phyloP scores from a whole-genome alignment of 2,113 vertebrate species.

The Fulica atra region DNA sequence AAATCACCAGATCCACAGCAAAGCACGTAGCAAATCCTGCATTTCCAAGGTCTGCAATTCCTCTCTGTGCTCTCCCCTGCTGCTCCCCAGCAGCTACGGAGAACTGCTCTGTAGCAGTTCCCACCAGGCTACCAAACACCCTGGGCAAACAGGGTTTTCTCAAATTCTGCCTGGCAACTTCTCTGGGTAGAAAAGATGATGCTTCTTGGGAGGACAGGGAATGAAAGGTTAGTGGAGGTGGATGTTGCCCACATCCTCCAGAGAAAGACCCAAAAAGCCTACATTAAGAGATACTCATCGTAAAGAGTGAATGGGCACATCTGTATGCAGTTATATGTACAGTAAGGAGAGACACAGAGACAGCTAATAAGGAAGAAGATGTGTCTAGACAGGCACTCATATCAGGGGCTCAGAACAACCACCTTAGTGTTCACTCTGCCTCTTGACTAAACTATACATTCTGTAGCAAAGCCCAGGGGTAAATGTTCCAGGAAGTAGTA shows the following conservation, averaged over 20 bases:
- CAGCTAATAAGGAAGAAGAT: background rate
- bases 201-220: background rate
- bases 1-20: background rate
- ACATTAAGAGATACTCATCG: background rate
- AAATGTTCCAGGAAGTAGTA: background rate
- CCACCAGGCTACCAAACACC: background rate
- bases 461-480: background rate
- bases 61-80: background rate
- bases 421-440: background rate
- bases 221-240: background rate
- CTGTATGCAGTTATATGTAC: background rate
- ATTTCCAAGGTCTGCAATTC: accelerated
- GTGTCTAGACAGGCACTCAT: background rate
- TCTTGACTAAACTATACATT: background rate
- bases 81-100: background rate
- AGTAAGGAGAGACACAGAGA: background rate
- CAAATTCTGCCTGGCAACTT: background rate
- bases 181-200: background rate
- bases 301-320: background rate
- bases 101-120: background rate
- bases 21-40: background rate
- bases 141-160: accelerated
- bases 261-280: background rate
- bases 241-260: background rate
- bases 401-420: background rate